These are phyloP conservation scores for Eristalis pertinax DNA, from an alignment of 2,888 invertebrate genomes.

Conservation along the genomic window DNA sequence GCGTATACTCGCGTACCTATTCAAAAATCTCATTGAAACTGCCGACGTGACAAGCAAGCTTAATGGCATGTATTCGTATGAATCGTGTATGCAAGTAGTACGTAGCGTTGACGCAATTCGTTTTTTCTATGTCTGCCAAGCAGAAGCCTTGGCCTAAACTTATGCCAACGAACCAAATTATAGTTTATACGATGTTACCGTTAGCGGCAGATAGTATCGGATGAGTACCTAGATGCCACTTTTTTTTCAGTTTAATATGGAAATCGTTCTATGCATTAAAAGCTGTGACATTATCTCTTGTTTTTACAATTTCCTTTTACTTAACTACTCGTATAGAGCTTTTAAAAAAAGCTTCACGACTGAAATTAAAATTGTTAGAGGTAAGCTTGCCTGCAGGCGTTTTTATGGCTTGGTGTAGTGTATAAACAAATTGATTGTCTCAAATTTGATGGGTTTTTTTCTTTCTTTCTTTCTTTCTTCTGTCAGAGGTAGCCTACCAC, in stretches of 20 bases:
- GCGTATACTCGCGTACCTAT: neutral
- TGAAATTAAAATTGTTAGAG: neutral
- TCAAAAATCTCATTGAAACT: conserved; percentile 41
- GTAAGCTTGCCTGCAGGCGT: neutral
- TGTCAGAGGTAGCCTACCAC: conserved; percentile 10
- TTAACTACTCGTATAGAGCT: neutral
- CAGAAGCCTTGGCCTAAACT: conserved; percentile 56
- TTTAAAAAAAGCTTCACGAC: neutral
- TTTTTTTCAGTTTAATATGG: neutral
- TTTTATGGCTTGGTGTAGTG: neutral
- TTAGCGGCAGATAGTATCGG: conserved; percentile 6
- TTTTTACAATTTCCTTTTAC: neutral
- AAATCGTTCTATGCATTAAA: conserved; percentile 4
- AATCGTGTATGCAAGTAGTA: conserved; percentile 23
- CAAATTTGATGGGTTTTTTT: neutral
- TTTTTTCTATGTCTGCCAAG: conserved; percentile 30
- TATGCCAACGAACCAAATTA: conserved; percentile 34
- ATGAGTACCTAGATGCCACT: neutral
- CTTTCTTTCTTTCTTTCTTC: neutral
- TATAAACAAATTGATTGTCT: conserved; percentile 19
- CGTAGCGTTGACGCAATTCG: conserved; percentile 39
- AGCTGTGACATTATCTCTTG: neutral
- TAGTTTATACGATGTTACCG: conserved; percentile 11
- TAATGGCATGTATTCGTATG: conserved; percentile 20
- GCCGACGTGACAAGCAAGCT: conserved; percentile 53